Percentiles rank a stretch among this genome's conserved stretches.
Evolutionary conservation across 2,888 invertebrate genomes (phyloP).

Genomic region (Argynnis bischoffii): DNA sequence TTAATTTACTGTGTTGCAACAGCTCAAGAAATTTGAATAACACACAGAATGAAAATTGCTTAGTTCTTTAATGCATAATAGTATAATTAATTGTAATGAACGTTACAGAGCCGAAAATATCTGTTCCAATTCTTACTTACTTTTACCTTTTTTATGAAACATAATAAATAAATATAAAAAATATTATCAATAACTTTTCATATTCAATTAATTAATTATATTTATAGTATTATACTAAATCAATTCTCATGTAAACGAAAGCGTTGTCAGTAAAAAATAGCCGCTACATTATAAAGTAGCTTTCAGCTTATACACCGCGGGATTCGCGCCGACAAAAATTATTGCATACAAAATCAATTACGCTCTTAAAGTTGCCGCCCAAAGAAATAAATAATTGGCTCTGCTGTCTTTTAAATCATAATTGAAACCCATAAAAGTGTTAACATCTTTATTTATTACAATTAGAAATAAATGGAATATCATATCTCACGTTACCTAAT

Average conservation of each 20-base stretch:
- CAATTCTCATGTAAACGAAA: background rate
- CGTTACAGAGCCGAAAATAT: too few relatives aligned
- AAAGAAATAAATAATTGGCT: conserved; percentile 55
- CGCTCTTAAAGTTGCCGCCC: conserved; percentile 55
- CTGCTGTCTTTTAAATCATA: conserved; percentile 48
- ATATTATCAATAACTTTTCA: too few relatives aligned
- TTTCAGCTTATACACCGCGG: conserved; percentile 24
- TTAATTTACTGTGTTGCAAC: too few relatives aligned
- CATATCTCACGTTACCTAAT: background rate
- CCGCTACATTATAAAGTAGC: conserved; percentile 26
- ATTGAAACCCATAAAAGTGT: conserved; percentile 30
- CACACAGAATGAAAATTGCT: too few relatives aligned
- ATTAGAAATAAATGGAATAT: conserved; percentile 22
- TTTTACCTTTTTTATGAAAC: too few relatives aligned
- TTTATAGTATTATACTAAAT: too few relatives aligned
- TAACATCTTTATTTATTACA: conserved; percentile 34
- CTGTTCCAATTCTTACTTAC: too few relatives aligned
- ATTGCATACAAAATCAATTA: conserved; percentile 68
- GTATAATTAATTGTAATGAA: too few relatives aligned
- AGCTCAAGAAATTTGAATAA: too few relatives aligned
- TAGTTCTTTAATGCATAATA: too few relatives aligned
- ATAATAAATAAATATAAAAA: too few relatives aligned
- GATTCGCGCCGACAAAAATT: conserved; percentile 54
- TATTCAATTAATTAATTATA: too few relatives aligned
- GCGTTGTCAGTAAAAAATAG: conserved; percentile 15